Evolutionary conservation across 2,113 vertebrate species (phyloP), one percentile per base, ranked within the genome.

Genomic region (Natator depressus): DNA sequence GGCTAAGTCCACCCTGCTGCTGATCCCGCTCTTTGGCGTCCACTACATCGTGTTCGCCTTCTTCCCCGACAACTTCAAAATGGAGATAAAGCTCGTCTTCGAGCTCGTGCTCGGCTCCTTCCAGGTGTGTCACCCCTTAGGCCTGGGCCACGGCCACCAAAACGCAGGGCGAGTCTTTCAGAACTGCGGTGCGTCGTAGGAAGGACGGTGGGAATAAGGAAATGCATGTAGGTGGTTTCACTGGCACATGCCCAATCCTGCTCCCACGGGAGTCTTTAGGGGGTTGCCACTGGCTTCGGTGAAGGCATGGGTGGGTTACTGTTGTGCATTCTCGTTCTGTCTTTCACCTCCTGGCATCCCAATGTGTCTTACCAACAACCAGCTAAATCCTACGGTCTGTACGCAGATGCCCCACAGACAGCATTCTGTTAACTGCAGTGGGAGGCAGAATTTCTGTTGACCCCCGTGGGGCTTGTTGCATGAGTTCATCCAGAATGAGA

Each of bases 31-130:
- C 54, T 99, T 99, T 75, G 99, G 99, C 25, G 98, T 99, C 38
- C 99, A 99, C 97, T 99, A 99, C 91, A 99, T 99, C 75, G 98
- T 99, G 95, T 99, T 99, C 80, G 99, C 98, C 86, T 99, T 99
- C 98, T 99, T 99, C 94, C 99, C 99, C 0, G 99, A 99, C 95
- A 98, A 99, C 90, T 98, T 99, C 78, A 99, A 99, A 96, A 98
- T 96, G 8, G 96, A 98, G 86, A 96, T 99, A 25, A 99, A 99
- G 76, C 93, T 99, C 19, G 97, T 99, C 95, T 99, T 99, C 85
- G 99, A 99, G 95, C 98, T 99, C 0, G 97, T 99, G 69, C 96
- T 99, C 57, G 99, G 99, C 1, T 99, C 99, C 0, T 99, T 99
- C 97, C 99, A 99, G 99, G 99, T 99, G 98, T 19, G 97, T 4